Base-by-base conservation (phyloP, 1,140 invertebrate genomes). In the Zaprionus nigranus region DNA sequence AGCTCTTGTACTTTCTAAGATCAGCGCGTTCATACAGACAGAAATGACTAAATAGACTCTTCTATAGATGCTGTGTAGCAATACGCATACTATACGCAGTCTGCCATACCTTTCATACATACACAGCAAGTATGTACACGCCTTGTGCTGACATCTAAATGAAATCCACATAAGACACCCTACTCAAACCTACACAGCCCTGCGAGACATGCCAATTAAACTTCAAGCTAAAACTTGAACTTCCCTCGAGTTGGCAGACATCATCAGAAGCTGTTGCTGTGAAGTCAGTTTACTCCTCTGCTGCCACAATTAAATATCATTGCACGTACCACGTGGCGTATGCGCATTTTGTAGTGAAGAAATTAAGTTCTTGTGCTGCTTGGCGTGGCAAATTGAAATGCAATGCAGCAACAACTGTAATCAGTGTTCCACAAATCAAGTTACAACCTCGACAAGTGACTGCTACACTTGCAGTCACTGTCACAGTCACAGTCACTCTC, bases 401-500 rank as follows among this genome's bases (percentile, higher is more conserved):
- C 54, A 82, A 30, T 22, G 36, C 22, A 71, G 51, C 58, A 53
- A 46, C 57, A 38, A 28, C 43, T 54, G 57, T 56, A 82, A 80
- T 84, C 60, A 64, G 60, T 34, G 60, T 34, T 53, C 66, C 77
- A 81, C 75, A 83, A 84, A 85, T 83, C 82, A 80, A 73, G 73
- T 84, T 85, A 78, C 68, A 74, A 66, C 62, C 77, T 60, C 13
- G 53, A 34, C 58, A 9, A 69, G 46, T 60, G 15, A 38, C 63
- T 34, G 64, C 43, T 61, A 71, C 78, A 62, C 20, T 28, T 26
- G 51, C 56, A 36, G 12, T 62, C 46, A 38, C 71, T 66, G 43
- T 68, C 24, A 53, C 13, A 30, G 12, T 60, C 22, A 20, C 63
- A 58, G 64, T 57, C 75, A 76, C 72, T 66, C 20, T 30, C 17